Evolutionary conservation across 2,888 invertebrate genomes (phyloP), one percentile per base, ranked within the genome.

Genomic region (Scotopteryx bipunctaria): DNA sequence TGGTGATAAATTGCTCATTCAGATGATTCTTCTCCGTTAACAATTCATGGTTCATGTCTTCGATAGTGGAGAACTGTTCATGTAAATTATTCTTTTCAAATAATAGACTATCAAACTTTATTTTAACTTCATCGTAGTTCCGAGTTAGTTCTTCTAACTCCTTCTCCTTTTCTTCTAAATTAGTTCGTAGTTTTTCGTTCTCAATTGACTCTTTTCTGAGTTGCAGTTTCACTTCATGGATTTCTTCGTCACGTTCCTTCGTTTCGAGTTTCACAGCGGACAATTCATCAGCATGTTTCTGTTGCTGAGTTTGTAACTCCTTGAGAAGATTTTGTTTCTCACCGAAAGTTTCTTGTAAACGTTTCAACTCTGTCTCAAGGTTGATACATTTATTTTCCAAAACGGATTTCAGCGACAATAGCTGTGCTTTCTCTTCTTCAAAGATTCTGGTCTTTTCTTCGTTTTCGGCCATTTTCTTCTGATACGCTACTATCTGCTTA

Each of bases 1-100:
- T 67, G 8, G 84, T 77, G 1, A 64, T 50, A 42, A 67, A 66
- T 70, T 83, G 70, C 67, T 83, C 75, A 31, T 36, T 44, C 0
- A 48, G 36, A 31, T 32, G 4, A 32, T 17, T 40, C 11, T 48
- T 54, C 19, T 54, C 44, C 73, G 79, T 95, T 46, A 94, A 77
- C 53, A 95, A 92, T 38, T 94, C 93, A 64, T 93, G 94, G 61
- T 93, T 93, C 69, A 94, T 94, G 4, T 73, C 81, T 66, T 94
- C 93, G 0, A 67, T 80, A 48, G 60, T 68, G 11, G 88, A 79
- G 1, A 91, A 63, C 41, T 88, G 85, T 44, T 78, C 70, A 76
- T 76, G 58, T 72, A 75, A 61, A 86, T 90, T 54, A 64, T 79
- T 81, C 66, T 91, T 92, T 11, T 85, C 81, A 25, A 73, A 66